phyloP scores from a whole-genome alignment of 2,888 invertebrate species.

The Mechanitis mazaeus region DNA sequence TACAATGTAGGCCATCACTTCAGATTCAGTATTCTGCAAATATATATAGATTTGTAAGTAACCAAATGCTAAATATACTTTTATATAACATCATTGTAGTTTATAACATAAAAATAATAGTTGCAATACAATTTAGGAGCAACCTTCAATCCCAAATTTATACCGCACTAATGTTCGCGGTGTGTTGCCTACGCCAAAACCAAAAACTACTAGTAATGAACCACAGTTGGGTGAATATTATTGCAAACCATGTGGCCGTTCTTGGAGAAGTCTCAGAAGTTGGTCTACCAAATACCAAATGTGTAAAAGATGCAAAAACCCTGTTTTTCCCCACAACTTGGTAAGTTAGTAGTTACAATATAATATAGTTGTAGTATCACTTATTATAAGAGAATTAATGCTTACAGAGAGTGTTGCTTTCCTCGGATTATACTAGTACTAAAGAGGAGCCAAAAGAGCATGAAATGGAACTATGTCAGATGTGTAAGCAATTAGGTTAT shows the following conservation, averaged over 20 bases:
- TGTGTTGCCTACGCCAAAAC: neutral
- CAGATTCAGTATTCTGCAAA: neutral
- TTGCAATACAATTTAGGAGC: too few species aligned
- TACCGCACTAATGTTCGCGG: too few species aligned
- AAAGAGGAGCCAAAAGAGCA: conserved; percentile 34
- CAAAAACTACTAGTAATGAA: conserved; percentile 8
- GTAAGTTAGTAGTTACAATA: conserved; percentile 26
- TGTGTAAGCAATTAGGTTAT: conserved; percentile 40
- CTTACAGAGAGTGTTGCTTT: conserved; percentile 40
- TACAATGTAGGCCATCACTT: neutral
- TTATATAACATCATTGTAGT: too few species aligned
- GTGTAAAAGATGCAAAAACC: conserved; percentile 37
- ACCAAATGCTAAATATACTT: neutral
- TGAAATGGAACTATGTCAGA: conserved; percentile 40
- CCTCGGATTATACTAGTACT: conserved; percentile 32
- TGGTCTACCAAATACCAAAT: conserved; percentile 39
- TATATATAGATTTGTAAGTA: neutral
- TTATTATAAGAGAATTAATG: conserved; percentile 7
- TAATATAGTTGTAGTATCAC: neutral
- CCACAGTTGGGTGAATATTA: conserved; percentile 40
- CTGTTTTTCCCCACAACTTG: conserved; percentile 35
- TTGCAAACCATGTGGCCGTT: conserved; percentile 38
- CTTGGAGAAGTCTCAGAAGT: conserved; percentile 44
- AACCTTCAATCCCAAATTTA: too few species aligned
- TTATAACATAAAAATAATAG: too few species aligned